phyloP scores from a whole-genome alignment of 2,888 invertebrate species.

The Megalurothrips usitatus region DNA sequence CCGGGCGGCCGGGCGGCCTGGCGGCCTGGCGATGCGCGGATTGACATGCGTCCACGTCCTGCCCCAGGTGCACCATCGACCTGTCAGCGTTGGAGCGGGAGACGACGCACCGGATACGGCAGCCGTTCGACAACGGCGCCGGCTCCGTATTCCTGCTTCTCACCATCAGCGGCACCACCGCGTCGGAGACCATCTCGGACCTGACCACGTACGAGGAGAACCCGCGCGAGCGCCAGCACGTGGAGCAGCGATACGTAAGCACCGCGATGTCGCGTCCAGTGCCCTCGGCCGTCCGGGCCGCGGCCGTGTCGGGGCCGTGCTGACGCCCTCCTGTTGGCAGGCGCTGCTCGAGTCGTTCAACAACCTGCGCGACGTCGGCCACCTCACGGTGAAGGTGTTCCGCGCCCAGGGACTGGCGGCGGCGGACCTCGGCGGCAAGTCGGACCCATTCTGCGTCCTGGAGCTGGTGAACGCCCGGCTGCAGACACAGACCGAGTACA shows the following conservation, averaged over 20 bases:
- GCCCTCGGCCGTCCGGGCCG: too few relatives aligned
- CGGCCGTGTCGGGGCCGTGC: too few relatives aligned
- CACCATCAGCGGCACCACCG: constrained; percentile 92
- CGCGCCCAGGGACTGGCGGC: constrained; percentile 78
- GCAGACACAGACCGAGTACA: constrained; percentile 98
- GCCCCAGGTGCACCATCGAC: constrained; percentile 74
- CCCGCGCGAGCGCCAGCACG: constrained; percentile 60
- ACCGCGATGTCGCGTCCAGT: too few relatives aligned
- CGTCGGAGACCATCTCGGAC: constrained; percentile 88
- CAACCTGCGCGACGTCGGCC: constrained; percentile 82
- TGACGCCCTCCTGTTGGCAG: constrained; percentile 47
- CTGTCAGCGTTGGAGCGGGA: constrained; percentile 79
- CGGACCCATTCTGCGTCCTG: constrained; percentile 96
- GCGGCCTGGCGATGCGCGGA: not conserved
- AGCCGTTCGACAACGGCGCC: constrained; percentile 81
- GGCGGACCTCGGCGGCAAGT: constrained; percentile 95
- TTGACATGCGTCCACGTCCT: not conserved
- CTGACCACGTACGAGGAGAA: constrained; percentile 79
- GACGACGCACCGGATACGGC: constrained; percentile 84
- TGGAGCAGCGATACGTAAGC: constrained; percentile 68
- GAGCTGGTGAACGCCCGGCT: constrained; percentile 91
- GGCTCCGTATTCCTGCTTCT: constrained; percentile 76
- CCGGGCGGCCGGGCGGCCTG: not conserved
- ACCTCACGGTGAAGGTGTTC: constrained; percentile 82
- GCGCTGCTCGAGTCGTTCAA: constrained; percentile 63